Conservation (phyloP, 2,888 invertebrate species). For the Mythimna pallens region DNA sequence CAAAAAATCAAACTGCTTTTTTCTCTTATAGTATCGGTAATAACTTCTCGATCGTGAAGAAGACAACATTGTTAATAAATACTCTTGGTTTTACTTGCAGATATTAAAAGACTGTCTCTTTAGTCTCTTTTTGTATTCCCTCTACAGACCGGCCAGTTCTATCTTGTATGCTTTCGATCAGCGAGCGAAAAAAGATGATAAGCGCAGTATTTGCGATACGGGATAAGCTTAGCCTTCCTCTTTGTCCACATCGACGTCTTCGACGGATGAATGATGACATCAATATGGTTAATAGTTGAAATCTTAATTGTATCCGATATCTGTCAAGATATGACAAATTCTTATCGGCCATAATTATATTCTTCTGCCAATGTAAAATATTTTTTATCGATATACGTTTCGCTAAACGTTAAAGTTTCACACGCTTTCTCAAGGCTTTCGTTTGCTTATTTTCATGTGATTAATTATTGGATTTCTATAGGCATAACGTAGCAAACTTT, state of each 20-base stretch:
- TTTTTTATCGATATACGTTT: conserved; percentile 8
- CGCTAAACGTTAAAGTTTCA: conserved; percentile 18
- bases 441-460: conserved; percentile 36
- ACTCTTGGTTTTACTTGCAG: background rate
- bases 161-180: background rate
- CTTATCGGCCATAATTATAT: background rate
- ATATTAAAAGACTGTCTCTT: background rate
- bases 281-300: background rate
- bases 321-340: background rate
- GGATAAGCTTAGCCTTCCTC: too few relatives aligned
- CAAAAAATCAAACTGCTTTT: background rate
- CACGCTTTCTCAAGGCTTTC: conserved; percentile 54
- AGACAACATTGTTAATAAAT: background rate
- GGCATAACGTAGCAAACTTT: conserved; percentile 6
- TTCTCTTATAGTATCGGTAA: background rate
- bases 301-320: background rate
- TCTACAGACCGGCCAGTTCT: background rate
- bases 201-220: too few relatives aligned
- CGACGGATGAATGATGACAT: background rate
- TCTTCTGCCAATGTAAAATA: background rate
- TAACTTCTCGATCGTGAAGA: too few relatives aligned
- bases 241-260: background rate
- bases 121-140: background rate
- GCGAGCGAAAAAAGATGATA: too few relatives aligned
- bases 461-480: conserved; percentile 34